Base-by-base conservation (phyloP, 2,113 vertebrate species). In the Hiodon alosoides region DNA sequence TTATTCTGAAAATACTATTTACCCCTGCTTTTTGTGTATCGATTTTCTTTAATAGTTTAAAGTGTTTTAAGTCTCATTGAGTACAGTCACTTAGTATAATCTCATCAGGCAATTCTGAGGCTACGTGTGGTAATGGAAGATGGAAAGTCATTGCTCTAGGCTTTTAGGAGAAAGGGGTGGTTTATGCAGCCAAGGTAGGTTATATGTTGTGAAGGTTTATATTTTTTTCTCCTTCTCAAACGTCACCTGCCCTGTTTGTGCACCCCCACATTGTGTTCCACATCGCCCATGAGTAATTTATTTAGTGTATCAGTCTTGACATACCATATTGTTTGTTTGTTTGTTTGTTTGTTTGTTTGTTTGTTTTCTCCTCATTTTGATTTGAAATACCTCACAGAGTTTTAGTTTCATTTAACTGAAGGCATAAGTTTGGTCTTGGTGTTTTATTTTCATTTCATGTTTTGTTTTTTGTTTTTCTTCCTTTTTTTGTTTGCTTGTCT, bases 181-280 rank as follows among this genome's bases (percentile, higher is more conserved):
- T 81, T 72, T 59, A 59, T 68, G 17, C 54, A 3, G 52, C 31
- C 75, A 88, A 97, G 96, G 94, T 98, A 98, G 93, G 95, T 96
- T 91, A 88, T 82, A 81, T 91, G 89, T 86, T 85, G 90, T 91
- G 78, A 85, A 93, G 91, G 83, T 86, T 88, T 92, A 31, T 31
- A 31, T 31, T 31, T 31, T 31, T 31, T 31, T 31, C 31, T 31
- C 31, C 84, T 86, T 91, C 87, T 85, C 90, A 85, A 78, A 79
- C 80, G 78, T 85, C 66, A 86, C 82, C 85, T 88, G 89, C 87
- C 61, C 58, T 72, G 58, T 53, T 13, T 31, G 31, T 31, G 31
- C 31, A 31, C 31, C 31, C 31, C 64, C 54, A 68, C 73, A 67
- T 65, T n/a, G 31, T 85, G 84, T 64, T 65, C 16, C 85, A 87